phyloP scores from a whole-genome alignment of 2,113 vertebrate genomes.

The Platysteira castanea region DNA sequence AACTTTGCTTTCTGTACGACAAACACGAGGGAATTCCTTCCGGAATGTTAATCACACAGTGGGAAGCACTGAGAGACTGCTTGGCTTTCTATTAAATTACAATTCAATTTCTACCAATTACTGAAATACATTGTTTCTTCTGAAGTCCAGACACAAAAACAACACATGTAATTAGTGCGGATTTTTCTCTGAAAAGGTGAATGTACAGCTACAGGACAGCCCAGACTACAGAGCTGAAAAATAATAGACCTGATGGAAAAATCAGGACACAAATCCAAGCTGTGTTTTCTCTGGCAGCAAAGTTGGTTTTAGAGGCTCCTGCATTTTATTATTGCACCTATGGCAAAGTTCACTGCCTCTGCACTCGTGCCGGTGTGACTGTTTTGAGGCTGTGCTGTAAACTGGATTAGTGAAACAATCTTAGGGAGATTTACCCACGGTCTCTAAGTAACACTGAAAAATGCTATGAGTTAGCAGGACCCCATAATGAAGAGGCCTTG shows the following conservation, averaged over 20 bases:
- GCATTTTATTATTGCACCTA: background rate
- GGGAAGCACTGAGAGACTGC: background rate
- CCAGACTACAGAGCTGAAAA: background rate
- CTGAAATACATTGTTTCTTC: background rate
- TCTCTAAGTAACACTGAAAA: background rate
- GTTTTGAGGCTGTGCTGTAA: background rate
- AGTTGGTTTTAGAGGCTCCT: background rate
- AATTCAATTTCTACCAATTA: background rate
- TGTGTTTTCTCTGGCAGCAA: background rate
- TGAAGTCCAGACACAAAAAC: background rate
- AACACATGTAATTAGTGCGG: background rate
- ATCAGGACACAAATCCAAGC: background rate
- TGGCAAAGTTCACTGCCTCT: background rate
- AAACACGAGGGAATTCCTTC: background rate
- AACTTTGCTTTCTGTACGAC: background rate
- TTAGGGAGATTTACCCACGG: background rate
- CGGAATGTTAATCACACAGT: background rate
- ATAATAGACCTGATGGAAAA: background rate
- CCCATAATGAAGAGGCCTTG: background rate
- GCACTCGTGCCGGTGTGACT: background rate
- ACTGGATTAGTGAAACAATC: background rate
- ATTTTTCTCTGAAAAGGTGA: background rate
- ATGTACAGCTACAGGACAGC: background rate
- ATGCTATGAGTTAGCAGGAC: background rate
- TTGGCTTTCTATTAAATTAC: background rate